Evolutionary conservation across 2,113 vertebrate genomes (phyloP), one percentile per base, ranked within the genome.

Genomic region (Grammomys dolichurus): DNA sequence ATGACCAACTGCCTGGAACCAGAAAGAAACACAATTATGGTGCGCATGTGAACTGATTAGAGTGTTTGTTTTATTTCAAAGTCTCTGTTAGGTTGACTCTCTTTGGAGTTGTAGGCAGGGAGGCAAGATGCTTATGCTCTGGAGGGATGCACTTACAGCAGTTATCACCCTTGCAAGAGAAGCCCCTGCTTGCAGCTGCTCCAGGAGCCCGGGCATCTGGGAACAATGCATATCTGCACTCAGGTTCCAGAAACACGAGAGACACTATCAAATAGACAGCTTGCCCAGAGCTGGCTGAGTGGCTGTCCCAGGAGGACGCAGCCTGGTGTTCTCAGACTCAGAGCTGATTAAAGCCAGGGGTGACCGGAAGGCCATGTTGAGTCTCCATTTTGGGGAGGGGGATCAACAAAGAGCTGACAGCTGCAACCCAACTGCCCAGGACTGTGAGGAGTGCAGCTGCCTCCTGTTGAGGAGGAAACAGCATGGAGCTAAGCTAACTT

Each of bases 301-400:
- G 92, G 97, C 98, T 31, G 93, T 98, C 98, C 98, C 98, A 97
- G 93, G 98, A 98, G 98, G 87, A 96, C 46, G 31, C 65, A 87
- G 95, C 76, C 98, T 96, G 96, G 69, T 95, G 98, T 98, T 98
- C 98, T 98, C 98, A 98, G 98, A 98, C 98, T 98, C 97, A 28
- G 87, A 96, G 96, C 98, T 98, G 98, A 98, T 98, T 98, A 98
- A 98, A 98, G 97, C 96, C 96, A 97, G 98, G 98, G 97, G 98
- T 98, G 98, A 98, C 91, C 95, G 86, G 96, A 98, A 99, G 98
- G 98, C 98, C 98, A 97, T 98, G 97, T 98, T 97, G 54, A 98
- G 97, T 98, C 98, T 98, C 16, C 0, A 31, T 97, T 96, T 95
- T 98, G 97, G 96, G 97, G 95, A 89, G 91, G 93, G 94, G 95